A percentile compares a stretch with the other conserved stretches of the same genome.
These are phyloP conservation scores for Gonatopus flavifemur DNA, from an alignment of 1,140 invertebrate species.

Conservation along the genomic window DNA sequence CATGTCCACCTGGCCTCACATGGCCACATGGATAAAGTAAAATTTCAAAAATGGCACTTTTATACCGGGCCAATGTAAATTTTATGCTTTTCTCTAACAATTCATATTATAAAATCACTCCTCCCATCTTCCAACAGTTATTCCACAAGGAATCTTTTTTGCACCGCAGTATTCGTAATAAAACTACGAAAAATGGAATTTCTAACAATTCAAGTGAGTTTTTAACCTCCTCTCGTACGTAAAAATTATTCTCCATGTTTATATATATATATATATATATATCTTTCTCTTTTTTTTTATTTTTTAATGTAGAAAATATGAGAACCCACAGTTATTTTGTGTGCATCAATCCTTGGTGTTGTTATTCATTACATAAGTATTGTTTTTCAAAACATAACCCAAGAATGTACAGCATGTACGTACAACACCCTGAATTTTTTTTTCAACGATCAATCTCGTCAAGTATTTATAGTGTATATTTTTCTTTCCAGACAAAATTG, in stretches of 20 bases:
- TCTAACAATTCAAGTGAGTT: not conserved
- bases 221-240: not conserved
- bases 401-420: too few relatives aligned
- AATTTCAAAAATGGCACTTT: constrained; percentile 46
- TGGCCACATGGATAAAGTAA: too few relatives aligned
- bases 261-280: constrained; percentile 1
- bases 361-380: too few relatives aligned
- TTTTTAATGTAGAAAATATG: too few relatives aligned
- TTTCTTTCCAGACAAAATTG: not conserved
- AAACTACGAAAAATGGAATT: fast-evolving
- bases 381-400: too few relatives aligned
- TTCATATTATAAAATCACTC: constrained; percentile 28
- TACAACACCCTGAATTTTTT: too few relatives aligned
- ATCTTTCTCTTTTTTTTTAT: too few relatives aligned
- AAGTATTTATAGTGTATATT: not conserved
- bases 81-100: constrained; percentile 20
- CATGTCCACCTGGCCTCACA: too few relatives aligned
- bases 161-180: too few relatives aligned
- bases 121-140: constrained; percentile 3
- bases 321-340: too few relatives aligned
- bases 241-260: constrained; percentile 4
- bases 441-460: too few relatives aligned
- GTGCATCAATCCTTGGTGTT: too few relatives aligned
- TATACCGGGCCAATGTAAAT: constrained; percentile 25
- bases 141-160: not conserved